Base-by-base conservation (phyloP, 2,113 vertebrate species). In the Limnothrissa miodon region DNA sequence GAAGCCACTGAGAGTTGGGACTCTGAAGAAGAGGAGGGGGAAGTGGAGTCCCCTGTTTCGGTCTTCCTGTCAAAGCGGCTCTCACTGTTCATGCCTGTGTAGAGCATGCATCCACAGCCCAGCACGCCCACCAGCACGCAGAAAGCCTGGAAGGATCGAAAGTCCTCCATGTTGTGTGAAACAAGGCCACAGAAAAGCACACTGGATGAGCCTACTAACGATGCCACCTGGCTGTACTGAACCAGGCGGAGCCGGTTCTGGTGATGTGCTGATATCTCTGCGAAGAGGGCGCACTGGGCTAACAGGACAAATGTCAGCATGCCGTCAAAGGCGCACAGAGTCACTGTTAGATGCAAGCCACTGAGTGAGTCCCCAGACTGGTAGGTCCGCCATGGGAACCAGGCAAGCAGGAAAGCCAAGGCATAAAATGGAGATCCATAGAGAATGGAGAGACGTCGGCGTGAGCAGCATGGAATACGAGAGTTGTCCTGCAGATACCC, bases 341-440 rank as follows among this genome's bases (percentile, higher is more conserved):
- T 92, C 0, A 96, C 89, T 0, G 89, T n/a, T 53, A 98, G 91
- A 84, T 98, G 97, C 0, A 97, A 53, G 0, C 96, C 95, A 0
- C 94, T 94, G 4, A 98, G 80, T 96, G 96, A 96, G 90, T 97
- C 97, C 0, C 92, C 94, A 2, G 95, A 91, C 13, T 83, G 6
- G 0, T 97, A 97, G 25, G 45, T 25, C 84, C 92, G 92, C 98
- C 97, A 98, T 0, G 98, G 97, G 87, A 98, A 98, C 96, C 98
- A 98, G 4, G 96, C 96, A 23, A 98, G 89, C 85, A 99, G 93
- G 81, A 98, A 99, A 25, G 96, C 93, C 81, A 96, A 53, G 0
- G 93, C 92, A 19, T 96, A 97, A 5, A 97, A 70, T 0, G 95
- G 95, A 21, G 95, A 95, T 0, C 96, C 96, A 0, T 94, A 96